Evolutionary conservation across 2,113 vertebrate genomes (phyloP), one percentile per base, ranked within the genome.

Genomic region (Odobenus rosmarus): DNA sequence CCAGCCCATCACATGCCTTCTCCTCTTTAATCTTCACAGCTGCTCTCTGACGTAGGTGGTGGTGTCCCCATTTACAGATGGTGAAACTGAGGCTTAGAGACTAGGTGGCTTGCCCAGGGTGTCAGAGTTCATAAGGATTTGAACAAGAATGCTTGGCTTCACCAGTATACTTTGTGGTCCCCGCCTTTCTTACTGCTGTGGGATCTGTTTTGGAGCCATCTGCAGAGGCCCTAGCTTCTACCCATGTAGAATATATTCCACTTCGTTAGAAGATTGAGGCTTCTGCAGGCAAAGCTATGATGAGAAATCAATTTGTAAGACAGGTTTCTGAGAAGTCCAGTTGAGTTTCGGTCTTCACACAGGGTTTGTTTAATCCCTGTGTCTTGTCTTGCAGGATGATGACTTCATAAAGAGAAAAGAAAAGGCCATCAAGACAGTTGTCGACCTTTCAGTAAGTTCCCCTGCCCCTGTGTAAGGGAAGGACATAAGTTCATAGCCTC

Each of bases 351-450:
- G 8, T 88, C 82, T 85, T 80, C 55, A 53, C 4, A 33, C 18
- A 79, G 39, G 55, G 81, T 69, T 7, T 97, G 84, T 67, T 95
- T 95, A 84, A 86, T 88, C 2, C 28, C 88, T 49, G 24, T 69
- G 26, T 92, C 90, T 96, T 96, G 61, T 95, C 71, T 98, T 98
- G 24, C 90, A 99, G 99, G 99, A 99, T 98, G 99, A 99, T 61
- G 99, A 99, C 39, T 99, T 99, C 93, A 92, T 98, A 74, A 99
- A 99, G 97, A 99, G 99, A 97, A 99, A 99, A 98, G 99, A 99
- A 90, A 99, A 99, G 90, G 99, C 99, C 19, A 97, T 99, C 77
- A 99, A 98, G 95, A 98, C 99, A 0, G 98, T 99, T 5, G 94
- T 98, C 69, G 99, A 99, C 62, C 99, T 99, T 26, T 98, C 98